A percentile compares a stretch with the other conserved stretches of the same genome.
Conservation (phyloP, 1,140 invertebrate species). For the Drosophila seguyi region DNA sequence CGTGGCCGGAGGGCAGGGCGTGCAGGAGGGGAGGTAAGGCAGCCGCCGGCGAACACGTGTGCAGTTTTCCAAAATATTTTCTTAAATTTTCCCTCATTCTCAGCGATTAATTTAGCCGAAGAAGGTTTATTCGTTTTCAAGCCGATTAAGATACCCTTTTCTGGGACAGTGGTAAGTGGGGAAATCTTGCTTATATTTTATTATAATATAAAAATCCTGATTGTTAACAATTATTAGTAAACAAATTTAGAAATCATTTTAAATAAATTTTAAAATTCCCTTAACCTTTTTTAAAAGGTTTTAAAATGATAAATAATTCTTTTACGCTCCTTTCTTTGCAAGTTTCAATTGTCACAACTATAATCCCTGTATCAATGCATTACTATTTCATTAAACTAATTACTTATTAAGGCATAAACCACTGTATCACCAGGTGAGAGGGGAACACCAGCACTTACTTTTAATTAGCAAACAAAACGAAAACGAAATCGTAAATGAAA, state of each 20-base stretch:
- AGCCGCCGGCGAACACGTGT: constrained; percentile 46
- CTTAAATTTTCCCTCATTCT: constrained; percentile 45
- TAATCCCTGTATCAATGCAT: not conserved
- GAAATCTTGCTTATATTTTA: not conserved
- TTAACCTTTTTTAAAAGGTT: not conserved
- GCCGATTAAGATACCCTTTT: constrained; percentile 5
- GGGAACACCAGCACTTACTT: constrained; percentile 67
- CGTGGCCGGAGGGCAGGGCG: not conserved
- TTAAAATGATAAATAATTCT: not conserved
- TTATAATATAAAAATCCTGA: too few species aligned
- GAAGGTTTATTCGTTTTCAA: constrained; percentile 33
- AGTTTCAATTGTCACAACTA: not conserved
- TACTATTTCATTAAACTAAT: not conserved
- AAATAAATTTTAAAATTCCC: too few species aligned
- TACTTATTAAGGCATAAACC: not conserved
- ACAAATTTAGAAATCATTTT: too few species aligned
- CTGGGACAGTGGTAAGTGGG: not conserved
- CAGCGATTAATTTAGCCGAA: constrained; percentile 55
- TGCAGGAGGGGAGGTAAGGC: not conserved
- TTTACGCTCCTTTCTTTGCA: not conserved
- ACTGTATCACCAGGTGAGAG: constrained; percentile 18
- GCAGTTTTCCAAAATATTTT: constrained; percentile 59
- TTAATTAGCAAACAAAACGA: constrained; percentile 78
- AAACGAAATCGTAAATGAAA: constrained; percentile 64
- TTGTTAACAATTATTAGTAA: too few species aligned